Base-by-base conservation (phyloP, 2,113 vertebrate species). In the Zosterops lateralis region DNA sequence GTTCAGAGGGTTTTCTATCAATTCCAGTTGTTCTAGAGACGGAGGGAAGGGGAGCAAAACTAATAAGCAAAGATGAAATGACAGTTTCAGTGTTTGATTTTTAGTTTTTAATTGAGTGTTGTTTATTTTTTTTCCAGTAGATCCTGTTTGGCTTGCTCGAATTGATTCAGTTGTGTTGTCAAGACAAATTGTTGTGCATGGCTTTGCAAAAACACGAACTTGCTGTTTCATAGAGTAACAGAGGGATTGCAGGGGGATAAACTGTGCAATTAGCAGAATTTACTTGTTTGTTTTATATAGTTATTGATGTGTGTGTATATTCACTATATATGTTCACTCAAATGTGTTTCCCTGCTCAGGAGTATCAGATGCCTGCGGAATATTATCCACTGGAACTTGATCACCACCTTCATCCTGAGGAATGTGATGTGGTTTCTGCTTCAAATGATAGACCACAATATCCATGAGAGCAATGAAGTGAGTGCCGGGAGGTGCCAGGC, bases 341-440 rank as follows among this genome's bases (percentile, higher is more conserved):
- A 25, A 10, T 65, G 4, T 48, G 11, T 86, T 92, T 65, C 83
- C 54, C 65, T 82, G 70, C 72, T 38, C 88, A 99, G 99, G 98
- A 99, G 99, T 93, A 99, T 99, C 88, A 97, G 99, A 94, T 99
- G 99, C 94, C 98, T 99, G 74, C 95, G 99, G 87, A 99, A 99
- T 47, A 98, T 99, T 87, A 99, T 99, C 96, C 99, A 99, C 96
- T 99, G 99, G 99, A 99, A 99, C 93, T 50, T 99, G 95, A 99
- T 99, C 93, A 98, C 99, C 79, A 99, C 99, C 3, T 99, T 99
- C 92, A 99, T 99, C 97, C 97, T 99, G 97, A 97, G 99, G 92
- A 99, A 99, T 12, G 94, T 98, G 40, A 98, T 98, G 98, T 99
- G 99, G 99, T 99, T 99, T 93, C 96, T 99, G 92, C 98, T 99